Evolutionary conservation across 2,113 vertebrate genomes (phyloP).

Genomic region (Tauraco erythrolophus): DNA sequence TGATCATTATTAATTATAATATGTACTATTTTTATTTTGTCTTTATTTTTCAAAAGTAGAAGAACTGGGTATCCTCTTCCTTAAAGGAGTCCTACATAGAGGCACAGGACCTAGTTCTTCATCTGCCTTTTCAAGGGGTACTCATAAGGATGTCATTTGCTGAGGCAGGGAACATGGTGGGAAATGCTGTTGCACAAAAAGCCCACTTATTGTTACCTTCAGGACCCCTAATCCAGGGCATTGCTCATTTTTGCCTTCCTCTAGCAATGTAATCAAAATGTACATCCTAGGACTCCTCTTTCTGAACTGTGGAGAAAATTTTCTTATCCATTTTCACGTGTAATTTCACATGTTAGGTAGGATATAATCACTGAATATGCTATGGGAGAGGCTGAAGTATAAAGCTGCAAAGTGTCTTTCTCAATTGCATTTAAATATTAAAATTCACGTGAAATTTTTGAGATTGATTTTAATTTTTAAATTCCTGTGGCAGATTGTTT

Average conservation of each 20-base stretch:
- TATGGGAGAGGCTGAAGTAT: not conserved
- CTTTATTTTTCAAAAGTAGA: not conserved
- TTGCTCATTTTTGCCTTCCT: not conserved
- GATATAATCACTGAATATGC: not conserved
- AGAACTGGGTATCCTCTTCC: not conserved
- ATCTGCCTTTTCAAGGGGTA: not conserved
- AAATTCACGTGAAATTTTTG: not conserved
- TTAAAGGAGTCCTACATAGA: not conserved
- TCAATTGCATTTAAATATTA: not conserved
- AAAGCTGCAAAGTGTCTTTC: not conserved
- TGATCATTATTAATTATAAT: not conserved
- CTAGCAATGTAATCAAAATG: not conserved
- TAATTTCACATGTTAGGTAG: not conserved
- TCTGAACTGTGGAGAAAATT: not conserved
- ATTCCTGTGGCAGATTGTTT: not conserved
- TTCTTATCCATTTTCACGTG: not conserved
- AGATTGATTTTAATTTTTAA: not conserved
- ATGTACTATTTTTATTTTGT: not conserved
- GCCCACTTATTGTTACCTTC: not conserved
- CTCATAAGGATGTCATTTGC: not conserved
- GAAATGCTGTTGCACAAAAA: not conserved
- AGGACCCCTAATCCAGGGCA: not conserved
- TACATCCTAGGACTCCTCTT: not conserved
- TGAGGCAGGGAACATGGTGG: rapidly evolving
- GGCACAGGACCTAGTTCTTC: not conserved